Conservation (phyloP, 2,113 vertebrate species). For the Oophaga pumilio region DNA sequence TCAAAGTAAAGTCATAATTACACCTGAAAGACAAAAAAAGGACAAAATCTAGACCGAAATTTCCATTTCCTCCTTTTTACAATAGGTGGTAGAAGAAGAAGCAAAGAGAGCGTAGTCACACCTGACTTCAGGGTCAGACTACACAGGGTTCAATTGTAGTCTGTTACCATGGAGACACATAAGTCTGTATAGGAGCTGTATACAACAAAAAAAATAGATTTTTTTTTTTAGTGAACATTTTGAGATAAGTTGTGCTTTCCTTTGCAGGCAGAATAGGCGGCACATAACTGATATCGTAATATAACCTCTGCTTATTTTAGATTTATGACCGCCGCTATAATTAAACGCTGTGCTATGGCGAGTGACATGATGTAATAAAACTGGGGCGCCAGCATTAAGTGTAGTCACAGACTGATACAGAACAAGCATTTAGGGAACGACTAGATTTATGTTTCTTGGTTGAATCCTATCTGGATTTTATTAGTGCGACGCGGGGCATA, state of each 20-base stretch:
- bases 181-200: neutral
- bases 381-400: neutral
- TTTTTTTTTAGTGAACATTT: too few species aligned
- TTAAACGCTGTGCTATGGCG: neutral
- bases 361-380: constrained; percentile 12
- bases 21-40: constrained; percentile 32
- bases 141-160: too few species aligned
- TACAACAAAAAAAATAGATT: neutral
- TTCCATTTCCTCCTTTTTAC: too few species aligned
- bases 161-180: too few species aligned
- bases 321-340: neutral
- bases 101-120: too few species aligned
- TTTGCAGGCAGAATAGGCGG: neutral
- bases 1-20: constrained; percentile 50
- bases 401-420: neutral
- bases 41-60: neutral
- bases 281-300: neutral
- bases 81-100: too few species aligned
- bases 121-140: too few species aligned
- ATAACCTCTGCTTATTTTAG: neutral
- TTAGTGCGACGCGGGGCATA: neutral
- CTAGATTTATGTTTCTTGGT: neutral
- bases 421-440: neutral
- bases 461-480: neutral
- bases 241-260: neutral